Base-by-base conservation (phyloP, 1,140 invertebrate species). In the Vanessa atalanta region DNA sequence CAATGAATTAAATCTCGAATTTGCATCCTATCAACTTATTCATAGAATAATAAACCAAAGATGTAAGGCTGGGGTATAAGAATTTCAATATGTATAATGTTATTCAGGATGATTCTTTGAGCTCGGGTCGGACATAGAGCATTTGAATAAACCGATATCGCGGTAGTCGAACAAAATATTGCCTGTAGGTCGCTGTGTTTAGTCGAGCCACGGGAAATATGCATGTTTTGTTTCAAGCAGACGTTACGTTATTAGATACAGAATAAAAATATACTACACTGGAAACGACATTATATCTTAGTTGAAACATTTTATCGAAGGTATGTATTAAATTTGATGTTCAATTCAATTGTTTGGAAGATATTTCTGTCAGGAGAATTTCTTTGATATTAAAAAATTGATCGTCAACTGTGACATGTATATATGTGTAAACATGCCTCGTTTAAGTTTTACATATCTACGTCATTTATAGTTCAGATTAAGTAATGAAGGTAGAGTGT, bases 101-200 rank as follows among this genome's bases (percentile, higher is more conserved):
- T 90, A 91, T 92, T 88, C 90, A 89, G 90, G 88, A 88, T 91
- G 90, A 90, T 89, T 89, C 88, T 90, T 89, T 89, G 87, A 89
- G 88, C 82, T 72, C 81, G 88, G 90, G 88, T 91, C 88, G 83
- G 85, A 87, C 85, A 89, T 63, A 79, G 75, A 85, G 84, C 88
- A 92, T 92, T 92, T 92, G 90, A 92, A 92, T 92, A 92, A 92
- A 92, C 88, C 85, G 88, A 92, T 92, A 92, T 88, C 82, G 82
- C 80, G 81, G 84, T 77, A 87, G 79, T 82, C 83, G 79, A 86
- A 84, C 89, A 91, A 92, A 92, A 92, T 92, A 92, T 92, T 89
- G 89, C 89, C 87, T 86, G 86, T 79, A 79, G 86, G 84, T 88
- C 82, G 86, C 81, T 87, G 75, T 79, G 85, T 83, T 88, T 86